Evolutionary conservation across 2,888 invertebrate genomes (phyloP).

Genomic region (Meta bourneti): DNA sequence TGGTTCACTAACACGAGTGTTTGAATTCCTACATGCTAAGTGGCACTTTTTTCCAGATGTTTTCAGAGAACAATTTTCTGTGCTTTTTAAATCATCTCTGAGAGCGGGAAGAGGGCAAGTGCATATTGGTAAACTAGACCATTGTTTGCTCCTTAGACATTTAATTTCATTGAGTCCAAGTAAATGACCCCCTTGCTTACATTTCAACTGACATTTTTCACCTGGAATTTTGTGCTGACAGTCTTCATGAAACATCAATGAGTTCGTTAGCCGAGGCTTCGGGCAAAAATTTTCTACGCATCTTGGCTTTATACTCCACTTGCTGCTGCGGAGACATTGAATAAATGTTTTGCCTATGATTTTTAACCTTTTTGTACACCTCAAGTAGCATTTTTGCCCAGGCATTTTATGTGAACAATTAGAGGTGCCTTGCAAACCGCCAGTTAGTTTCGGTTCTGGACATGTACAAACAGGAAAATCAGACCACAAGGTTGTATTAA

Average conservation of each 20-base stretch:
- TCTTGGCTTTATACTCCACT: conserved; percentile 14
- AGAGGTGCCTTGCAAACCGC: background rate
- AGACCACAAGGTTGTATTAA: background rate
- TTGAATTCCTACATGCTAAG: background rate
- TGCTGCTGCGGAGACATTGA: background rate
- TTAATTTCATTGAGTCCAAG: background rate
- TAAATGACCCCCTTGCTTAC: background rate
- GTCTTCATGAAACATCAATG: background rate
- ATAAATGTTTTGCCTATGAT: conserved; percentile 5
- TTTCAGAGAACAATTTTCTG: background rate
- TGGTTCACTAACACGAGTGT: background rate
- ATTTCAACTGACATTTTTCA: background rate
- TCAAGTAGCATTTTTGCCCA: background rate
- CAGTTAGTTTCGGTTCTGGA: background rate
- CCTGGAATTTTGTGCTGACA: background rate
- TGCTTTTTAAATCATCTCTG: background rate
- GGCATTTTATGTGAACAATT: background rate
- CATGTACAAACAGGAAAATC: conserved; percentile 31
- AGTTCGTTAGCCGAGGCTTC: background rate
- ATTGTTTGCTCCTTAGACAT: background rate
- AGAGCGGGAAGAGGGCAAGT: conserved; percentile 14
- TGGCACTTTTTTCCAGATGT: background rate
- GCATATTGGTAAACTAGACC: conserved; percentile 8
- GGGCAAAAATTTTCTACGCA: conserved; percentile 3
- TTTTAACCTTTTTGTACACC: background rate